Conservation (phyloP, 2,113 vertebrate species). For the Neodon shergylaensis region DNA sequence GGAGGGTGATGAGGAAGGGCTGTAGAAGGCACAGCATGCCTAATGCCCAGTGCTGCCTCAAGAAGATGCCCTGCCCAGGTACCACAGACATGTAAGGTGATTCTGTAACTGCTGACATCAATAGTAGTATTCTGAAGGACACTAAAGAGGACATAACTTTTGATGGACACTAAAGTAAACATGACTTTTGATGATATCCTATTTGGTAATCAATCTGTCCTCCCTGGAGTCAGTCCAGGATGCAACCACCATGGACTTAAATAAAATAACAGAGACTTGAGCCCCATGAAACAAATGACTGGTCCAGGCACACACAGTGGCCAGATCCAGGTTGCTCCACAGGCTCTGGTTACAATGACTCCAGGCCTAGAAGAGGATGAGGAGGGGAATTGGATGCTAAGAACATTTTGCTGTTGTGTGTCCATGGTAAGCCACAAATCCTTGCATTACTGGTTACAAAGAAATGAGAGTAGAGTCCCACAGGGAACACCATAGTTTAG, state of each 20-base stretch:
- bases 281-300: background rate
- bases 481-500: background rate
- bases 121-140: background rate
- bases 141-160: background rate
- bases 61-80: background rate
- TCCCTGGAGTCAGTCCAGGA: background rate
- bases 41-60: background rate
- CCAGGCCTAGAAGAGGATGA: background rate
- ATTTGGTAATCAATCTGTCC: background rate
- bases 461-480: background rate
- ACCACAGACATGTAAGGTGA: background rate
- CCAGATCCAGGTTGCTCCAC: background rate
- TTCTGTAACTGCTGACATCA: background rate
- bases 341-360: background rate
- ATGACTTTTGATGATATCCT: background rate
- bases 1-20: background rate
- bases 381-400: background rate
- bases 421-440: background rate
- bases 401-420: background rate
- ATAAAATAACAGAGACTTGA: background rate
- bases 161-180: background rate
- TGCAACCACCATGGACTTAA: background rate
- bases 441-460: background rate
- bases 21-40: background rate
- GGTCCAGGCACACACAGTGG: background rate